Base-by-base conservation (phyloP, 2,113 vertebrate species). In the Ammospiza caudacuta region DNA sequence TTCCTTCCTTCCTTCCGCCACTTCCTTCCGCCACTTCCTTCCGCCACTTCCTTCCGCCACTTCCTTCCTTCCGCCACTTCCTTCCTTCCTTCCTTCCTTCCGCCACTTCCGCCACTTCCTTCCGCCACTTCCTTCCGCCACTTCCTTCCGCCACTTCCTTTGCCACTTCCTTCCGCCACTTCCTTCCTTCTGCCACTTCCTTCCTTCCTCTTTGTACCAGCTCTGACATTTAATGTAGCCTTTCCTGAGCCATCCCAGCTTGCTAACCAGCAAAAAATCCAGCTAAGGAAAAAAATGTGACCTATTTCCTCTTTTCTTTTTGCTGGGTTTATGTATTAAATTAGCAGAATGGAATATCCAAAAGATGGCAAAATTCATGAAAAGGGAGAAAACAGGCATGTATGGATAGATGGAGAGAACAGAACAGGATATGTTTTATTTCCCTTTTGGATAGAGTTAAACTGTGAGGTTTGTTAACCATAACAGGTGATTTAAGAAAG, bases 331-430 rank as follows among this genome's bases (percentile, higher is more conserved):
- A n/a, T 73, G 8, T 44, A 69, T 49, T 73, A 62, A 57, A 69
- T 76, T 51, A 86, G 16, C 31, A 63, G 11, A 61, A 28, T 22
- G 5, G 25, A 89, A 52, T 29, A 69, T 55, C 13, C 13, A 80
- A 72, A 43, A 63, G 61, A 63, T 37, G 18, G 15, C 17, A 39
- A 59, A 67, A 88, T 5, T 49, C 6, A 76, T 74, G 28, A 39
- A 87, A 89, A 61, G 12, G 24, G 15, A 81, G 24, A 81, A 89
- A 69, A 91, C 9, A 0, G 18, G 9, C 76, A 64, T 5, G 15
- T 41, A 58, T 2, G 6, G 14, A 21, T 35, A 69, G 49, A 12
- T 1, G 0, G 33, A 64, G 8, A 31, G 12, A 17, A 9, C 4
- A 41, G n/a, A 83, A 33, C 2, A 22, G 7, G 5, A 61, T n/a